Evolutionary conservation across 2,113 vertebrate genomes (phyloP), one percentile per base, ranked within the genome.

Genomic region (Bostrychus sinensis): DNA sequence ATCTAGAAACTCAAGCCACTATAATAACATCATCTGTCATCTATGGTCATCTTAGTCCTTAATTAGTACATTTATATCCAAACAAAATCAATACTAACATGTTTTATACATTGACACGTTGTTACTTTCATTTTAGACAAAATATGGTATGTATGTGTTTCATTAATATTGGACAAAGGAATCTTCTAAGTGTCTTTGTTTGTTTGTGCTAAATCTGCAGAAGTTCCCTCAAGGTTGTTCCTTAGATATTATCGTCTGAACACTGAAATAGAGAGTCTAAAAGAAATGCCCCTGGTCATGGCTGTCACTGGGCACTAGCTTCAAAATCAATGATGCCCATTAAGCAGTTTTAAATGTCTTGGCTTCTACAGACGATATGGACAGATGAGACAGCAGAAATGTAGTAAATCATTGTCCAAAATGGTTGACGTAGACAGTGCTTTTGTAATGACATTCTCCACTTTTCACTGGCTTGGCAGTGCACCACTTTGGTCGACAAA

Each of bases 281-380:
- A 51, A 51, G 23, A 51, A 51, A 51, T 51, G 25, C 48, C 16
- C 46, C 25, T 51, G 48, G 23, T 51, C 25, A 28, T 51, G 48
- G 48, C 14, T 51, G 48, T 51, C 25, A 51, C 25, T 51, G 48
- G 25, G 48, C 53, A 55, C 26, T n/a, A 32, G 53, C 53, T 10
- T 36, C 28, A 36, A 55, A 55, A 55, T 55, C 53, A 55, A 55
- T 55, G 32, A 34, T 36, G 53, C 30, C 53, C 30, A 55, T 55
- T 36, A 55, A 34, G 30, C 32, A 30, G 30, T 36, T 55, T 55
- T 34, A 55, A 32, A 55, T 22, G 53, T 36, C 32, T 55, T 55
- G 53, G 53, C 28, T 55, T n/a, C 53, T 30, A 34, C 34, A 55
- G 53, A 34, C 28, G 19, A 36, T 12, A 34, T 34, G 28, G 32